Conservation (phyloP, 2,888 invertebrate genomes). For the Orthosia cruda region DNA sequence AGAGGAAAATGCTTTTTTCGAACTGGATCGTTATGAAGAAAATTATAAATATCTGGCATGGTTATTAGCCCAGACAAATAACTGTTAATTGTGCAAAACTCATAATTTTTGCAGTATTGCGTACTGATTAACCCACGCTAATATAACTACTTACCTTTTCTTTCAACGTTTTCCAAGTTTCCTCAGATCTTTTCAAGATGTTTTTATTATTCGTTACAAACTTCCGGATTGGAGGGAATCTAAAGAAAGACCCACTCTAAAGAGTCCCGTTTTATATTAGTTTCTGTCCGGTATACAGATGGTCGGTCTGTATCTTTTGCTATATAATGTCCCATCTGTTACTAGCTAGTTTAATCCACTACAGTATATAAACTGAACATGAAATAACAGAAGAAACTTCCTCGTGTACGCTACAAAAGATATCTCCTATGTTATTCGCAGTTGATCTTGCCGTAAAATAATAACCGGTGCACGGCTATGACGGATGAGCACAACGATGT, state of each 20-base stretch:
- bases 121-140: constrained; percentile 15
- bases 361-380: constrained; percentile 13
- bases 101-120: not conserved
- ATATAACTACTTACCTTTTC: constrained; percentile 12
- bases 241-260: constrained; percentile 18
- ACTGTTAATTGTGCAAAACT: too few relatives aligned
- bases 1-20: not conserved
- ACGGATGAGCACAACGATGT: constrained; percentile 54
- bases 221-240: constrained; percentile 4
- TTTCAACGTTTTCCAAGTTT: constrained; percentile 1
- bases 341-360: constrained; percentile 26
- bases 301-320: constrained; percentile 9
- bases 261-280: constrained; percentile 39
- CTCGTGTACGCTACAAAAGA: constrained; percentile 16
- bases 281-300: constrained; percentile 21
- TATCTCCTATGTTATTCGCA: constrained; percentile 49
- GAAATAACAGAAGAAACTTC: constrained; percentile 26
- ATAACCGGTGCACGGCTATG: constrained; percentile 53
- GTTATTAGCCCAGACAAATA: too few relatives aligned
- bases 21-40: not conserved
- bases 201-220: constrained; percentile 23
- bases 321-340: constrained; percentile 26
- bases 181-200: constrained; percentile 7
- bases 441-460: constrained; percentile 56
- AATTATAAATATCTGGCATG: not conserved